These are phyloP conservation scores for Antrozous pallidus DNA, from an alignment of 2,797 vertebrate genomes.

Conservation along the genomic window DNA sequence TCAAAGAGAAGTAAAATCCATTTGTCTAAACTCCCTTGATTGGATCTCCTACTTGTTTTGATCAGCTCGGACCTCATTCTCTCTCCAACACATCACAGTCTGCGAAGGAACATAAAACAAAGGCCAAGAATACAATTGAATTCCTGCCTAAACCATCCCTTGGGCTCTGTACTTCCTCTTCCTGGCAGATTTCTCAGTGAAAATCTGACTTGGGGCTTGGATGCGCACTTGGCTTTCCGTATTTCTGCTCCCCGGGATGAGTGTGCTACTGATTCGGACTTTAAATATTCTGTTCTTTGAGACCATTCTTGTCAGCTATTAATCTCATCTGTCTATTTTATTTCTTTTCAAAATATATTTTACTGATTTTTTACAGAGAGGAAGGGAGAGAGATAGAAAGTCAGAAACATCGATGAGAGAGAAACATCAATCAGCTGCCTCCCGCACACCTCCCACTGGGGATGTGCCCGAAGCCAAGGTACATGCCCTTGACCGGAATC, in stretches of 20 bases:
- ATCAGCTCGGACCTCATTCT: not conserved
- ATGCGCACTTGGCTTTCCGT: not conserved
- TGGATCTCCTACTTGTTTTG: not conserved
- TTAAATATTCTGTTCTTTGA: not conserved
- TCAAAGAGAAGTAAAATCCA: not conserved
- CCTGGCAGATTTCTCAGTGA: not conserved
- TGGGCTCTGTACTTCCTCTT: not conserved
- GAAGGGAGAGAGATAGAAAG: no score
- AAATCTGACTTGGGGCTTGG: not conserved
- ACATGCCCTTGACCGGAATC: no score
- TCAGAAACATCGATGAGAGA: no score
- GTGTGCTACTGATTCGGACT: not conserved
- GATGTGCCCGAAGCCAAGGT: no score
- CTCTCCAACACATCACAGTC: not conserved
- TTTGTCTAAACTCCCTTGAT: not conserved
- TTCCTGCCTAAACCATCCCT: not conserved
- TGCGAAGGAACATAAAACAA: not conserved
- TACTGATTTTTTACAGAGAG: no score
- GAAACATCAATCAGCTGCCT: no score
- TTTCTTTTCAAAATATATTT: no score
- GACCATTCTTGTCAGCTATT: not conserved
- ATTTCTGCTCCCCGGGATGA: not conserved
- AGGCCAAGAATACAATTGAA: not conserved
- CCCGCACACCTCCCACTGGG: no score
- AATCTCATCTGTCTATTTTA: not conserved